Percentiles rank a stretch among this genome's conserved stretches.
These are phyloP conservation scores for Pogoniulus pusillus DNA, from an alignment of 2,797 vertebrate genomes.

Conservation along the genomic window DNA sequence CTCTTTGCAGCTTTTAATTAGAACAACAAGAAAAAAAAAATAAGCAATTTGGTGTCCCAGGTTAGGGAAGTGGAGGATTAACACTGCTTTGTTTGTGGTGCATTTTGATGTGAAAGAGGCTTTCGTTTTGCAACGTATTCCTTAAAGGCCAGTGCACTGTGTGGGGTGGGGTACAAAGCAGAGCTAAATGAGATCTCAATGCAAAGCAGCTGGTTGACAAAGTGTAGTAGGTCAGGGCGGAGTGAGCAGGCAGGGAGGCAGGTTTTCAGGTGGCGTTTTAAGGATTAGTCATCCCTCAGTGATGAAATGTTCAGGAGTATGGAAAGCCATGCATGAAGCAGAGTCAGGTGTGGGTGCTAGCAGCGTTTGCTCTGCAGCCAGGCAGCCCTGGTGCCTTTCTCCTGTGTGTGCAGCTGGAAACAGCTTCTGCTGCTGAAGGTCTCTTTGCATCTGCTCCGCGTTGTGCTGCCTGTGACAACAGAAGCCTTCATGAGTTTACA, in stretches of 20 bases:
- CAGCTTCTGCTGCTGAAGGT: background rate
- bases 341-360: background rate
- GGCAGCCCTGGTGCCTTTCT: background rate
- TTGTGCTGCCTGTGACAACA: background rate
- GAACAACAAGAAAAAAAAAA: background rate
- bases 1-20: background rate
- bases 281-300: constrained; percentile 24
- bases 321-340: background rate
- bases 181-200: background rate
- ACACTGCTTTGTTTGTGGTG: accelerated
- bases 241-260: background rate
- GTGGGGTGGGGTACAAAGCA: background rate
- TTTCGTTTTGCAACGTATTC: too few species aligned
- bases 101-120: background rate
- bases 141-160: accelerated
- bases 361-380: background rate
- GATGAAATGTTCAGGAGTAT: background rate
- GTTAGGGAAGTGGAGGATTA: background rate
- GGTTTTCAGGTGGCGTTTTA: background rate
- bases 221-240: background rate
- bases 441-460: background rate
- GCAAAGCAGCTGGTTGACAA: background rate
- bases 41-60: background rate
- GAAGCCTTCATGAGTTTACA: background rate
- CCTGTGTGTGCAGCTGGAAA: background rate